A percentile compares a stretch with the other conserved stretches of the same genome.
Conservation (phyloP, 2,113 vertebrate genomes). For the Panthera leo region DNA sequence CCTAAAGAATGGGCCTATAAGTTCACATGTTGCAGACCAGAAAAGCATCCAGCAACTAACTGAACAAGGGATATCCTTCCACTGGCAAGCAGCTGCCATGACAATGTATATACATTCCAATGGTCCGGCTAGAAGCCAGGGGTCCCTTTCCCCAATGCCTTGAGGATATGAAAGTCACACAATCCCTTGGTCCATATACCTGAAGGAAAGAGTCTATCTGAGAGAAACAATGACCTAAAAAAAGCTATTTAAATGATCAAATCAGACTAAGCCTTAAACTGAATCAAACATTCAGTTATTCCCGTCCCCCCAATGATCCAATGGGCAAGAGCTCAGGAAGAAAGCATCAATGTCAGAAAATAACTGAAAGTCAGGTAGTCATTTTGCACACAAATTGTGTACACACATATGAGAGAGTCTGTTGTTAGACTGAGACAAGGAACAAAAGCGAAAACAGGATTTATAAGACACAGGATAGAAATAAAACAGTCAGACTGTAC, state of each 20-base stretch:
- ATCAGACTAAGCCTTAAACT: slow-evolving; percentile 8
- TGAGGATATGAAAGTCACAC: neutral
- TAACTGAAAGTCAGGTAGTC: neutral
- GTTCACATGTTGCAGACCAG: neutral
- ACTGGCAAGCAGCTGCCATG: neutral
- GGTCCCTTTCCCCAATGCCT: neutral
- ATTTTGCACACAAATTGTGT: neutral
- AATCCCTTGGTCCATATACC: neutral
- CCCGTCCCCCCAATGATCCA: neutral
- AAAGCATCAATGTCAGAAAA: neutral
- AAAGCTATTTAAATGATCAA: neutral
- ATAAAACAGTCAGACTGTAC: neutral
- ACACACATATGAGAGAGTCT: neutral
- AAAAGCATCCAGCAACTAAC: neutral
- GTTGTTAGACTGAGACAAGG: neutral
- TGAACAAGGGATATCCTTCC: neutral
- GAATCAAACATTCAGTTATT: neutral
- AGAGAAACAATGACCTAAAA: slow-evolving; percentile 1
- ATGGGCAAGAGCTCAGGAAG: neutral
- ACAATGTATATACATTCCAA: neutral
- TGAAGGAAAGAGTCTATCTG: neutral
- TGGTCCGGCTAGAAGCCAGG: neutral
- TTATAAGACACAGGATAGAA: neutral
- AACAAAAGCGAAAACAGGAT: neutral
- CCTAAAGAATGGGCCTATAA: neutral